Percentiles rank a stretch among this genome's conserved stretches.
Conservation (phyloP, 2,888 invertebrate species). For the Rotaria sp. region DNA sequence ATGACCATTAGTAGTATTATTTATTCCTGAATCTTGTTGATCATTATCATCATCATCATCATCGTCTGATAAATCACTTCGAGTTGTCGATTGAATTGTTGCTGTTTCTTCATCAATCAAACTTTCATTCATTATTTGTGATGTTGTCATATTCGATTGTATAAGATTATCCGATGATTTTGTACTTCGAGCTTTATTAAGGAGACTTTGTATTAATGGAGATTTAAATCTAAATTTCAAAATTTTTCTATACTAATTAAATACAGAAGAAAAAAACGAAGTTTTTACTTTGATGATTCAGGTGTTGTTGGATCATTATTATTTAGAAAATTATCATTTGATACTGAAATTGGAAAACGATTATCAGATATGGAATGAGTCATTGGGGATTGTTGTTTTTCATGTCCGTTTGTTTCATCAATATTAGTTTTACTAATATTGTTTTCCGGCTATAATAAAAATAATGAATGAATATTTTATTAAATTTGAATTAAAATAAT, state of each 20-base stretch:
- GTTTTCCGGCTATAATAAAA: neutral
- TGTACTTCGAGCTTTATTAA: constrained; percentile 11
- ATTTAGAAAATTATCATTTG: neutral
- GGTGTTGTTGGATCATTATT: neutral
- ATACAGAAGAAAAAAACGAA: too few species aligned
- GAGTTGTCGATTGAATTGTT: neutral
- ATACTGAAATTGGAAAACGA: neutral
- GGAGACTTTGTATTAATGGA: neutral
- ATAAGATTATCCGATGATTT: neutral
- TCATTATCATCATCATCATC: neutral
- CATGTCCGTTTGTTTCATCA: neutral
- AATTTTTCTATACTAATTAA: neutral
- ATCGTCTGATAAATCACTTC: neutral
- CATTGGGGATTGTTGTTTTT: neutral
- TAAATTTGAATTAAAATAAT: neutral
- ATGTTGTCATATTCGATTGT: neutral
- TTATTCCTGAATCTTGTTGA: neutral
- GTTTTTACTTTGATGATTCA: neutral
- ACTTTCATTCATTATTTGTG: neutral
- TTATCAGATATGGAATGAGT: constrained; percentile 22
- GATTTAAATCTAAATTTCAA: constrained; percentile 7
- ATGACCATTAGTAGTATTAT: neutral
- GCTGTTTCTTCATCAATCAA: neutral
- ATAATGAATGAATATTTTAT: too few species aligned
- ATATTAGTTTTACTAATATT: neutral